Base-by-base conservation (phyloP, 2,888 invertebrate genomes). In the Oeneis ivallda region DNA sequence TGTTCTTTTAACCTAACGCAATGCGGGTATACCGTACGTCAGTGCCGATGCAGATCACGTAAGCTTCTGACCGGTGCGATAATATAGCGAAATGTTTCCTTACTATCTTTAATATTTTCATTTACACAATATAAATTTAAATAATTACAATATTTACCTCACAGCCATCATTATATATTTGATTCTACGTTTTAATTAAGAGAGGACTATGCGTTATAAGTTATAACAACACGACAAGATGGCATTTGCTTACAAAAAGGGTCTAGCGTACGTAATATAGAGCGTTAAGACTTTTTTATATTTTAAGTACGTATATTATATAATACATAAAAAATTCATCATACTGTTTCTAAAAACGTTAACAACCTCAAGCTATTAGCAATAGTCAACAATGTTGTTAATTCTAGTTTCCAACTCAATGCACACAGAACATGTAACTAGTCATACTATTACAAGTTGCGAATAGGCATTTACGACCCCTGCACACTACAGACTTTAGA, bases 331-430 rank as follows among this genome's bases (percentile, higher is more conserved):
- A 89, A 91, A 89, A 86, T 85, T 87, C 87, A 86, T 82, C 84
- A 81, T 87, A 84, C 82, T 87, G 85, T 88, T 54, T 89, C 92
- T 92, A 91, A 88, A 90, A 91, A 89, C 88, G 85, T 86, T 87
- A 92, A 92, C 92, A 92, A 91, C 88, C 89, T 90, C 91, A 92
- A 91, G 92, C 92, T 90, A 91, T 89, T 90, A 92, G 92, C 91
- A 92, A 89, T 91, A 92, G 90, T 92, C 91, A 92, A 92, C 92
- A 92, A 92, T 92, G 88, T 87, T 89, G 90, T 87, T 89, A 83
- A 88, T 84, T 81, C 90, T 91, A 92, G 84, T 19, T 56, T 52
- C 17, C 81, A 86, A 83, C 84, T 83, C 81, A 85, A 87, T 88
- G 86, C 91, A 90, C 90, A 89, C 89, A 80, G 86, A 89, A 86